Base-by-base conservation (phyloP, 1,140 invertebrate species). In the Hyposmocoma kahamanoa region DNA sequence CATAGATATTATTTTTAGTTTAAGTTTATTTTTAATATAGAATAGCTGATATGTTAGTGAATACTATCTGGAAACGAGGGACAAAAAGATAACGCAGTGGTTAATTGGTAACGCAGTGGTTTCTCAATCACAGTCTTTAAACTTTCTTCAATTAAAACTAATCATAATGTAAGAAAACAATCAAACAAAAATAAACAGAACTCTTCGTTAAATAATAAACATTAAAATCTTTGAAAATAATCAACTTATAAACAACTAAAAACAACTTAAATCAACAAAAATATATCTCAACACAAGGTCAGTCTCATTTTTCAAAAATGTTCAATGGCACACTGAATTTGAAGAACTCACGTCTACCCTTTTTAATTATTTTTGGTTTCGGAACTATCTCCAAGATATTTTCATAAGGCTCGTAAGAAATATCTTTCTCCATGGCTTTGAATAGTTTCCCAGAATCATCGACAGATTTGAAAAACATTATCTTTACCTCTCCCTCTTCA, bases 281-380 rank as follows among this genome's bases (percentile, higher is more conserved):
- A n/a, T 13, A 4, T 9, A n/a, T 34, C n/a, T 34, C 5, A 6
- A 4, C 15, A n/a, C n/a, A n/a, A n/a, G n/a, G n/a, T 34, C n/a
- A 34, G 30, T 34, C 30, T 34, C 15, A 34, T 34, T 34, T 34
- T 13, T 34, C 30, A 34, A 34, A 34, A n/a, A 34, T 34, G 15
- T 34, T n/a, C n/a, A n/a, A n/a, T 34, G 30, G 30, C 4, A 34
- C 30, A 34, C 15, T 13, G n/a, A 34, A 34, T 34, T 34, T 13
- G 30, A n/a, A 34, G 15, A 34, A 34, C 15, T 34, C 30, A n/a
- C 30, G 30, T 34, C 30, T 34, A 13, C 30, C 30, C 3, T 34
- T 34, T 13, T 34, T 34, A n/a, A 11, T 34, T 34, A 34, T 34
- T 34, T 34, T 34, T n/a, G 30, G 30, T 3, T 5, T 34, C 15